phyloP scores from a whole-genome alignment of 2,113 vertebrate species.

The Prochilodus magdalenae region DNA sequence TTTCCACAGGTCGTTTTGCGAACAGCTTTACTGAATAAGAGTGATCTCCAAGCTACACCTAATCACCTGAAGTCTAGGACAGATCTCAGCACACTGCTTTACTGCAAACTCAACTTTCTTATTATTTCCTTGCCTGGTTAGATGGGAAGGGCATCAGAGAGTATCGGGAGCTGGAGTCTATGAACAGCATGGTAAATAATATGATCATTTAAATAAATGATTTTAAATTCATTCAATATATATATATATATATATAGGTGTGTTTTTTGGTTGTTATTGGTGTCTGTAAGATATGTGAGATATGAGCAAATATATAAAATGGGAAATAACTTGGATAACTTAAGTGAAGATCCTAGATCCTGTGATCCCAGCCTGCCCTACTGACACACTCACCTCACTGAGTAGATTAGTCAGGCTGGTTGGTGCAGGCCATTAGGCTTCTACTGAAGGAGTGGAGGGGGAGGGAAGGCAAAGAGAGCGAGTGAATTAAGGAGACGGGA shows the following conservation, averaged over 20 bases:
- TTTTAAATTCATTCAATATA: no score
- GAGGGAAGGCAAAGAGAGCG: not conserved
- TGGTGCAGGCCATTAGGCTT: slow-evolving; percentile 8
- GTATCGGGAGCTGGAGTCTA: slow-evolving; percentile 64
- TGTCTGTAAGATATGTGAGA: not conserved
- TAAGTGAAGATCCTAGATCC: not conserved
- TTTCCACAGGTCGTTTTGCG: slow-evolving; percentile 43
- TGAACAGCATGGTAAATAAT: slow-evolving; percentile 82
- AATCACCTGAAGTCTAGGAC: slow-evolving; percentile 9
- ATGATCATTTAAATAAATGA: no score
- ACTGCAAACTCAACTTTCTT: not conserved
- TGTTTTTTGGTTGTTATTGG: not conserved
- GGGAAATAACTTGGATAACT: not conserved
- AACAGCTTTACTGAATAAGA: slow-evolving; percentile 19
- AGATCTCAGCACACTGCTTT: not conserved
- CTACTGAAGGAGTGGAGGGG: slow-evolving; percentile 27
- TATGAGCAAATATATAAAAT: not conserved
- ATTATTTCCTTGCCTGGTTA: slow-evolving; percentile 58
- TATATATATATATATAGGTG: not conserved
- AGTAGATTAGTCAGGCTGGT: slow-evolving; percentile 31
- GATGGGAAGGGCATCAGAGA: slow-evolving; percentile 68
- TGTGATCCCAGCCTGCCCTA: slow-evolving; percentile 31
- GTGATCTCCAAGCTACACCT: not conserved
- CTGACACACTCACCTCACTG: slow-evolving; percentile 43
- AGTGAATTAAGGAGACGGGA: slow-evolving; percentile 1